Evolutionary conservation across 2,888 invertebrate genomes (phyloP).

Genomic region (Nephrotoma guestfalica): DNA sequence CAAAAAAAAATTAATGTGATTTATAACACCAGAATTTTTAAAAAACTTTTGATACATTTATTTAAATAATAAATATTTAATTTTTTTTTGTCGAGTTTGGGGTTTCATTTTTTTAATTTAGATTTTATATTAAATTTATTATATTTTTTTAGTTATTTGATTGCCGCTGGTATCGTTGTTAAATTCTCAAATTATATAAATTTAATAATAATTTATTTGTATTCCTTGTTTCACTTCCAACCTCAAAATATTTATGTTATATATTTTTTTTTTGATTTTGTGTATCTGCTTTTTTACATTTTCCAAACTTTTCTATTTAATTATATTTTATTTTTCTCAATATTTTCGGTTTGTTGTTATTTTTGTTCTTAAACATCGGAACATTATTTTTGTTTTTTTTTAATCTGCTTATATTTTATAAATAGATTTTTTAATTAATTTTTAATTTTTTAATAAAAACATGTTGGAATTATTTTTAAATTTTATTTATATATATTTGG

Average conservation of each 20-base stretch:
- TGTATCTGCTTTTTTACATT: not conserved
- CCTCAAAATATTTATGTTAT: not conserved
- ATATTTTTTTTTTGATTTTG: not conserved
- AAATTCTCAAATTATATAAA: not conserved
- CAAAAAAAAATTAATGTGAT: not conserved
- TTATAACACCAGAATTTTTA: not conserved
- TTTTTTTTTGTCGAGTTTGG: not conserved
- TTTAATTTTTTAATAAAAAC: not conserved
- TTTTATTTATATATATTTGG: not conserved
- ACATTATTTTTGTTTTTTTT: not conserved
- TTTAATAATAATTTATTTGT: not conserved
- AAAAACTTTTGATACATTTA: not conserved
- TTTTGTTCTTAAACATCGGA: not conserved
- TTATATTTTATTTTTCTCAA: not conserved
- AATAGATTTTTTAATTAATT: not conserved
- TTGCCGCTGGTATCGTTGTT: not conserved
- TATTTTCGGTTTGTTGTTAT: not conserved
- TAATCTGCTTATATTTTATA: not conserved
- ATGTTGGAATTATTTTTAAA: not conserved
- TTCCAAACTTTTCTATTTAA: not conserved
- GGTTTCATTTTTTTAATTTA: not conserved
- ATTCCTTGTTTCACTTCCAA: conserved; percentile 1
- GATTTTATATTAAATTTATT: not conserved
- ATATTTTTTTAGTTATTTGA: not conserved
- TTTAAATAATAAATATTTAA: not conserved